Percentiles rank a stretch among this genome's conserved stretches.
phyloP scores from a whole-genome alignment of 2,113 vertebrate genomes.

The Phodopus roborovskii region DNA sequence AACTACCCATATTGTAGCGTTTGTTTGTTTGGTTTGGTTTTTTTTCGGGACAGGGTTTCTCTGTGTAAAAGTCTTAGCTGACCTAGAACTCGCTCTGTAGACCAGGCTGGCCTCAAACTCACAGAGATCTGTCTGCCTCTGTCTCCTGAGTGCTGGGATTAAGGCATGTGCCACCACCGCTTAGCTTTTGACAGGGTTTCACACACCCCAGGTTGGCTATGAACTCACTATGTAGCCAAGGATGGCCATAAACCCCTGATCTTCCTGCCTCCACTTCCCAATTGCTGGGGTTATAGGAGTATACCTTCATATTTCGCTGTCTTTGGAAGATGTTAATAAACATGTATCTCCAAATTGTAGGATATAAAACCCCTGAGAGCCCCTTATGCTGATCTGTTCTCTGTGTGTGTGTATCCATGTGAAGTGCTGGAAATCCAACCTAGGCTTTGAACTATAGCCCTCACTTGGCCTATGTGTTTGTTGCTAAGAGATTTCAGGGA shows the following conservation, averaged over 20 bases:
- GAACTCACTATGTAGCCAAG: background rate
- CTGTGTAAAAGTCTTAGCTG: no score
- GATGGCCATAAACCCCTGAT: background rate
- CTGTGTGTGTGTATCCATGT: background rate
- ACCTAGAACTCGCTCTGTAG: no score
- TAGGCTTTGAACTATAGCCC: background rate
- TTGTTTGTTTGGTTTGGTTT: background rate
- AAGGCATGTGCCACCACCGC: no score
- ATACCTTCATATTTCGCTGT: background rate
- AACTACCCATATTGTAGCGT: background rate
- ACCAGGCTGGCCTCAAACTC: no score
- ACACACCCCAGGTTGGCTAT: background rate
- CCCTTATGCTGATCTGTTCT: background rate
- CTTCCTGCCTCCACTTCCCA: background rate
- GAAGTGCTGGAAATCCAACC: background rate
- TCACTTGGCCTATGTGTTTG: background rate
- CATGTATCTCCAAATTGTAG: background rate
- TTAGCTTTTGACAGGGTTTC: background rate
- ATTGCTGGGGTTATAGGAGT: background rate
- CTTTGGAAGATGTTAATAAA: slow-evolving; percentile 42
- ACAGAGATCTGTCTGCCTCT: no score
- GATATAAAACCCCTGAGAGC: background rate
- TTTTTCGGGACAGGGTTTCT: background rate
- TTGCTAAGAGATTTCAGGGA: background rate
- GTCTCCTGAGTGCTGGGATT: no score